These are phyloP conservation scores for Desoria tigrina DNA, from an alignment of 2,888 invertebrate species.

Conservation along the genomic window DNA sequence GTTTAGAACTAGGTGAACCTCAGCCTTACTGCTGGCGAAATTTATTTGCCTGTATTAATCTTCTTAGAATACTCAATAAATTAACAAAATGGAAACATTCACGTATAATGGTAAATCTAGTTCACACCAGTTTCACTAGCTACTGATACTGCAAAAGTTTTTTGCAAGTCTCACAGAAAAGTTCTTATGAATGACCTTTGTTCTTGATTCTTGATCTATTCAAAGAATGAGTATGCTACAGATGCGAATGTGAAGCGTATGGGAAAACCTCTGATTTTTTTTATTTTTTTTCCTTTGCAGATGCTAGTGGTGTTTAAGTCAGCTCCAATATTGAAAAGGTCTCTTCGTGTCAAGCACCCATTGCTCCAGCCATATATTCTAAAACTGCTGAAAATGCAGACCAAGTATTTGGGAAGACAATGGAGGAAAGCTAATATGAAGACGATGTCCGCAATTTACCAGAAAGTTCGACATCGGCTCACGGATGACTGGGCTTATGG, in stretches of 20 bases:
- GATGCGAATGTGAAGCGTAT: too few relatives aligned
- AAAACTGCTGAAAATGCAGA: slow-evolving; percentile 98
- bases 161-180: too few relatives aligned
- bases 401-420: slow-evolving; percentile 95
- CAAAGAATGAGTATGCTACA: too few relatives aligned
- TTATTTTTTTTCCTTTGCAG: slow-evolving; percentile 55
- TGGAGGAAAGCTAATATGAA: slow-evolving; percentile 99
- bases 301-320: slow-evolving; percentile 99
- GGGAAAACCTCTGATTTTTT: too few relatives aligned
- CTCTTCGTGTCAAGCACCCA: slow-evolving; percentile 90
- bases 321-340: slow-evolving; percentile 94
- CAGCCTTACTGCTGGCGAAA: slow-evolving; percentile 95
- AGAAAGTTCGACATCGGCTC: slow-evolving; percentile 90
- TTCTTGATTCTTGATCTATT: too few relatives aligned
- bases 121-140: too few relatives aligned
- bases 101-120: slow-evolving; percentile 92
- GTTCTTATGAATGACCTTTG: too few relatives aligned
- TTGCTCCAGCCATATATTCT: slow-evolving; percentile 97
- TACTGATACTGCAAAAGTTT: too few relatives aligned
- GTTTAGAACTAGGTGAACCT: slow-evolving; percentile 79
- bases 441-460: slow-evolving; percentile 97
- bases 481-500: slow-evolving; percentile 99
- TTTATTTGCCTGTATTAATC: slow-evolving; percentile 95
- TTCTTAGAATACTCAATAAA: slow-evolving; percentile 94
- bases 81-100: slow-evolving; percentile 99